Base-by-base conservation (phyloP, 1,140 invertebrate genomes). In the Triops cancriformis region DNA sequence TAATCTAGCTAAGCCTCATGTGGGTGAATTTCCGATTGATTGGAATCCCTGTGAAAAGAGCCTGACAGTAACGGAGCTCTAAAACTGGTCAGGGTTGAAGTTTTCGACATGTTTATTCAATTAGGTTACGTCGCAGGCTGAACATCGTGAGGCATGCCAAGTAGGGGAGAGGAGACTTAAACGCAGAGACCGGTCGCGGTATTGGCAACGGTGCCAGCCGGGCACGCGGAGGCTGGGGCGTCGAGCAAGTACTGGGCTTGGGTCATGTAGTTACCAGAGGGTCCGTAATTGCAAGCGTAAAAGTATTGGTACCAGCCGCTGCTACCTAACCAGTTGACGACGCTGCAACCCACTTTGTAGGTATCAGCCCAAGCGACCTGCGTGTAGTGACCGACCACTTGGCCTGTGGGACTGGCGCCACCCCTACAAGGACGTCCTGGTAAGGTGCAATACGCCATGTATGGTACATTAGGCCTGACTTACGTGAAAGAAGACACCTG, bases 221-320 rank as follows among this genome's bases (percentile, higher is more conserved):
- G 75, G 45, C 77, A 75, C 1, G 37, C 73, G 1, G 73, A 27
- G 23, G 26, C 73, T n/a, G 76, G 43, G 9, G 73, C 14, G 26
- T 72, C 77, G 14, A 77, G 9, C 23, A 37, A n/a, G 28, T 78
- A 78, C 23, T 76, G 26, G n/a, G 72, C 27, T 9, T 26, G 14
- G 7, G 9, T 26, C n/a, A 78, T 5, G 26, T n/a, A 37, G 43
- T 78, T 78, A 11, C 77, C 77, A 12, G 73, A n/a, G 26, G 74
- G 72, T 18, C 79, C 79, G 27, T 80, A 80, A 42, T 80, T 79
- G 75, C 79, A 80, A 31, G 64, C 79, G 42, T 79, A 80, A 4
- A 76, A 76, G 12, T 26, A 42, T 28, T 14, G 75, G 27, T 79
- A 73, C 31, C 31, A 37, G 31, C 31, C 31, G 7, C 7, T 37